phyloP scores from a whole-genome alignment of 2,888 invertebrate genomes.

The Lydus trimaculatus region DNA sequence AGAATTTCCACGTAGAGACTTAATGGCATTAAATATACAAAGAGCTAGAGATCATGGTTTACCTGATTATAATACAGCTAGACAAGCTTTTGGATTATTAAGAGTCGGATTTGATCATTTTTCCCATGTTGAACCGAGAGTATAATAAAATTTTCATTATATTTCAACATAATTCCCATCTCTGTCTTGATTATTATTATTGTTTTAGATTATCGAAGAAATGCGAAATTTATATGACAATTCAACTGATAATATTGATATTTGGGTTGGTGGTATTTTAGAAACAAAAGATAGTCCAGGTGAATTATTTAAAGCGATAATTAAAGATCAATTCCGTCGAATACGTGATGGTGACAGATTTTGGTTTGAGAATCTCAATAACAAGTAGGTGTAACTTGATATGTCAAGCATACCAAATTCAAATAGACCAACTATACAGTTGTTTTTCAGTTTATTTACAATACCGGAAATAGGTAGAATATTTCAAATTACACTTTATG shows the following conservation, averaged over 20 bases:
- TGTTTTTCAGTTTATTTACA: constrained; percentile 61
- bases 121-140: constrained; percentile 19
- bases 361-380: constrained; percentile 65
- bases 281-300: constrained; percentile 64
- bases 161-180: neutral
- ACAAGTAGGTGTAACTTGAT: constrained; percentile 49
- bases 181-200: neutral
- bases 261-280: constrained; percentile 66
- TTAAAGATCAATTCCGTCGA: constrained; percentile 65
- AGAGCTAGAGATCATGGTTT: constrained; percentile 66
- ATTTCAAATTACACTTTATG: constrained; percentile 60
- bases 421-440: neutral
- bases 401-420: neutral
- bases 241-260: constrained; percentile 62
- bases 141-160: neutral
- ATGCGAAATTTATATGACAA: constrained; percentile 54
- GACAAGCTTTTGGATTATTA: constrained; percentile 61
- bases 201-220: constrained; percentile 20
- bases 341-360: constrained; percentile 67
- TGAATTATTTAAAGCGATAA: constrained; percentile 62
- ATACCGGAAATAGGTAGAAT: constrained; percentile 59
- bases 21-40: constrained; percentile 68
- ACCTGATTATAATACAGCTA: constrained; percentile 68
- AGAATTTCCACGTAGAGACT: constrained; percentile 66
- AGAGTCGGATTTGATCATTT: constrained; percentile 49